These are phyloP conservation scores for Zoanthus sociatus DNA, from an alignment of 92 coral and sea anemone species.

Conservation along the genomic window DNA sequence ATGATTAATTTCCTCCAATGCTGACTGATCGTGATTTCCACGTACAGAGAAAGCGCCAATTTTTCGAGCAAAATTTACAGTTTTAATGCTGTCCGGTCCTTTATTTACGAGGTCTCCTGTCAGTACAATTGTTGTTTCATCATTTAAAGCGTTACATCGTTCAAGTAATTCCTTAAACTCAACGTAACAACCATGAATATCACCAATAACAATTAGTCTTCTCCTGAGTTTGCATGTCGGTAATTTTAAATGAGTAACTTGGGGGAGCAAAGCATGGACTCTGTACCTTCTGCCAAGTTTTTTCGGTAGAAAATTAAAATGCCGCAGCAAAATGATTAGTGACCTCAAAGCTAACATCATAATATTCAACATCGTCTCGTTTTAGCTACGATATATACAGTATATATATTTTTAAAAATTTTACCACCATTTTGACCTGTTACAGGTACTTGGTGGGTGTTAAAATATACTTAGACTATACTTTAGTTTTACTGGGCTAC, in stretches of 20 bases:
- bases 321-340: slow-evolving; percentile 18
- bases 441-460: not conserved
- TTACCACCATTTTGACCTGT: not conserved
- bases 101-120: slow-evolving; percentile 79
- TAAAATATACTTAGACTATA: not conserved
- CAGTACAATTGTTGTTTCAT: slow-evolving; percentile 53
- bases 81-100: slow-evolving; percentile 77
- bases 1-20: slow-evolving; percentile 57
- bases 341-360: slow-evolving; percentile 34
- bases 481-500: too few relatives aligned
- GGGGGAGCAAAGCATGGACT: slow-evolving; percentile 33
- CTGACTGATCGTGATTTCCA: slow-evolving; percentile 82
- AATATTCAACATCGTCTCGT: slow-evolving; percentile 14
- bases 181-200: slow-evolving; percentile 79
- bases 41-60: slow-evolving; percentile 74
- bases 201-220: slow-evolving; percentile 70
- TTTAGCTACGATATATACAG: not conserved
- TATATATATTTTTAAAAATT: not conserved
- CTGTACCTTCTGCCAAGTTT: slow-evolving; percentile 20
- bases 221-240: not conserved
- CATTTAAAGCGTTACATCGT: slow-evolving; percentile 47
- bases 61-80: slow-evolving; percentile 64
- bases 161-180: slow-evolving; percentile 69
- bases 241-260: not conserved
- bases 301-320: slow-evolving; percentile 13